These are phyloP conservation scores for Protomyctophum bolini DNA, from an alignment of 2,113 vertebrate species.

Conservation along the genomic window DNA sequence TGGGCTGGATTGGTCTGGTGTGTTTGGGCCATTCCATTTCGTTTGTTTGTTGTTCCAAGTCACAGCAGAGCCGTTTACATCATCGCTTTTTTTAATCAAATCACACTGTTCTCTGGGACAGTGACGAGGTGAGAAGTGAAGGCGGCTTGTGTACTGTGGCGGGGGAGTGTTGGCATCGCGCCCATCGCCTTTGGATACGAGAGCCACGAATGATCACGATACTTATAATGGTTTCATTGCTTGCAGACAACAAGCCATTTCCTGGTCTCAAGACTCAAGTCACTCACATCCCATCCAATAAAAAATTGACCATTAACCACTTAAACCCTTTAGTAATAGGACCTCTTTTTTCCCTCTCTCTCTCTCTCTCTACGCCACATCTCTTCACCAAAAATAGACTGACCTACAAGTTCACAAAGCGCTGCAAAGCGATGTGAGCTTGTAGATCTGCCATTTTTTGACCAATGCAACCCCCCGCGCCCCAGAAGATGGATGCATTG, in stretches of 20 bases:
- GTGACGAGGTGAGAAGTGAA: conserved; percentile 14
- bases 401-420: too few species aligned
- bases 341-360: neutral
- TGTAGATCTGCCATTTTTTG: too few species aligned
- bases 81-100: neutral
- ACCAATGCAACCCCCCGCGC: neutral
- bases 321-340: neutral
- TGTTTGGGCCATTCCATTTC: neutral
- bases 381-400: too few species aligned
- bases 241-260: neutral
- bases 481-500: neutral
- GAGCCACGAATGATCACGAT: conserved; percentile 6
- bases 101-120: neutral
- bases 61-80: neutral
- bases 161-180: neutral
- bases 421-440: too few species aligned
- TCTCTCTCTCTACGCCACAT: too few species aligned
- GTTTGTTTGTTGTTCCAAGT: neutral
- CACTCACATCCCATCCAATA: neutral
- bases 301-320: neutral
- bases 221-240: conserved; percentile 6
- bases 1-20: neutral
- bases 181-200: neutral
- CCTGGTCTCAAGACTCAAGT: neutral
- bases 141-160: conserved; percentile 3